These are phyloP conservation scores for Cosmia trapezina DNA, from an alignment of 2,888 invertebrate species.

Conservation along the genomic window DNA sequence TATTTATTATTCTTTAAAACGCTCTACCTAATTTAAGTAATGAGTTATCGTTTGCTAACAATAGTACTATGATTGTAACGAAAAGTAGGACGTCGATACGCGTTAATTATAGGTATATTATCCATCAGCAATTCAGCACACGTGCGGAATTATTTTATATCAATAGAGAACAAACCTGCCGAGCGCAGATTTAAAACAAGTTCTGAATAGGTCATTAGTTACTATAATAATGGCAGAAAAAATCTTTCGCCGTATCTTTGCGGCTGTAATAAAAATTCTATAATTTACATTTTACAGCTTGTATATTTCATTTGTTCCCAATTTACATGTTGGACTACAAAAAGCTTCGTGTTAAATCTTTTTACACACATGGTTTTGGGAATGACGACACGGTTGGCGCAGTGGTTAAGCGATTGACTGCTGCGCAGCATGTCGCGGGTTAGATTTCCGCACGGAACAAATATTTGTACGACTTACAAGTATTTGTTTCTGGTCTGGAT, in stretches of 20 bases:
- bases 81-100: constrained; percentile 56
- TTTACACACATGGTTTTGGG: not conserved
- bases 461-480: no score
- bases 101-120: constrained; percentile 44
- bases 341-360: constrained; percentile 24
- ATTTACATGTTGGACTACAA: constrained; percentile 23
- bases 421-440: no score
- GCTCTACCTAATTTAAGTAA: constrained; percentile 17
- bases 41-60: constrained; percentile 39
- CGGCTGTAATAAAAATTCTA: constrained; percentile 24
- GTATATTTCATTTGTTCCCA: constrained; percentile 35
- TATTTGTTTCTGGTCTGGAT: no score
- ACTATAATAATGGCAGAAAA: constrained; percentile 64
- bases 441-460: no score
- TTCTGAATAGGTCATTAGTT: constrained; percentile 71
- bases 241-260: constrained; percentile 46
- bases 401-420: no score
- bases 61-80: constrained; percentile 53
- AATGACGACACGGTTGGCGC: no score
- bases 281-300: constrained; percentile 36
- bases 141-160: constrained; percentile 65
- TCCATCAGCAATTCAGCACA: constrained; percentile 44
- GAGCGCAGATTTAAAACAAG: constrained; percentile 64
- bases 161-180: constrained; percentile 62
- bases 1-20: constrained; percentile 34